Conservation (phyloP, 2,113 vertebrate species). For the Gavialis gangeticus region DNA sequence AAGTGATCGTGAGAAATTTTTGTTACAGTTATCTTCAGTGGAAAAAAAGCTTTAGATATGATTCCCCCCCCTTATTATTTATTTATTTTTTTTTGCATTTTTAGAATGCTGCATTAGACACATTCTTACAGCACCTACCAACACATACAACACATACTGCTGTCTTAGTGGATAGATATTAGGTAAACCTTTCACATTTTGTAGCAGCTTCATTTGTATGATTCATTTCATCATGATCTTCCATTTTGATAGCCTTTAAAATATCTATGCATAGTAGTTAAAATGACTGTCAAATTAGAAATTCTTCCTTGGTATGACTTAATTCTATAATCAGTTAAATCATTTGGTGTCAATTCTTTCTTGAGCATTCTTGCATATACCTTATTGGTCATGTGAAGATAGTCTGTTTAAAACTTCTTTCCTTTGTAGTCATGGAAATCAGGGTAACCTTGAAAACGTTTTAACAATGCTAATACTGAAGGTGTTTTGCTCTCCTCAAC, state of each 20-base stretch:
- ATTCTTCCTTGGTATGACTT: constrained; percentile 34
- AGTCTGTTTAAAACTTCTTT: background rate
- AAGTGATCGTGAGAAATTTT: constrained; percentile 22
- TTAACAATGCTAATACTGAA: no score
- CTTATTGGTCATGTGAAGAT: background rate
- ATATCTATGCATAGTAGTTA: constrained; percentile 52
- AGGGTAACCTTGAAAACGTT: background rate
- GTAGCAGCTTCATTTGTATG: constrained; percentile 45
- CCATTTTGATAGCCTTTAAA: constrained; percentile 68
- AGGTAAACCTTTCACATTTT: constrained; percentile 27
- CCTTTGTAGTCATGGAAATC: background rate
- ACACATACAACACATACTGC: background rate
- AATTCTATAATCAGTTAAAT: constrained; percentile 67
- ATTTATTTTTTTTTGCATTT: no score
- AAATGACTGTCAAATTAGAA: constrained; percentile 61
- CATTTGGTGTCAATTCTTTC: constrained; percentile 22
- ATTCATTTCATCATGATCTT: constrained; percentile 64
- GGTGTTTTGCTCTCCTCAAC: background rate
- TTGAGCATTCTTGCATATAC: background rate
- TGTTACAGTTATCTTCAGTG: constrained; percentile 28
- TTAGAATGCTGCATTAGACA: background rate
- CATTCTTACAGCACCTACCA: background rate
- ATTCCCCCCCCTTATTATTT: background rate
- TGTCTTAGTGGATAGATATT: background rate
- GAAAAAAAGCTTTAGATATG: constrained; percentile 25